Evolutionary conservation across 2,797 vertebrate genomes (phyloP).

Genomic region (Dallia pectoralis): DNA sequence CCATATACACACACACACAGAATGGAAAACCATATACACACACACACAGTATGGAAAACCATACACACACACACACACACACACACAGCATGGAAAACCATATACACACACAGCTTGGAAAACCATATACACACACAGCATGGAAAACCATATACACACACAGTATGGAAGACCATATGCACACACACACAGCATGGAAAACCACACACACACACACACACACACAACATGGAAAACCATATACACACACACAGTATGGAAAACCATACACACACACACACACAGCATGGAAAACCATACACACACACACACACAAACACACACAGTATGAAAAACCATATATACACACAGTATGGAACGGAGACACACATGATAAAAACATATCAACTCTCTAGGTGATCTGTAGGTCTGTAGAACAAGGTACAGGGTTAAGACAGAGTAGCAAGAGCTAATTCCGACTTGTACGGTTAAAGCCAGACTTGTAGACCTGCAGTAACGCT

Average conservation of each 20-base stretch:
- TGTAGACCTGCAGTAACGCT: background rate
- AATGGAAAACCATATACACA: no score
- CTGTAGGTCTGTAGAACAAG: background rate
- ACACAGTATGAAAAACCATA: slow-evolving; percentile 4
- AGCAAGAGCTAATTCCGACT: background rate
- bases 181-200: slow-evolving; percentile 1
- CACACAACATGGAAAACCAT: slow-evolving; percentile 4
- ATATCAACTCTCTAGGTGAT: slow-evolving; percentile 5
- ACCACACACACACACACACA: slow-evolving; percentile 5
- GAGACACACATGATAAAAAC: background rate
- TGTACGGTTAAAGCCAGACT: background rate
- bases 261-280: background rate
- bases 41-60: no score
- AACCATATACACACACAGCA: no score
- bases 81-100: background rate
- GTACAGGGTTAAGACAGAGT: background rate
- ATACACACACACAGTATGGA: background rate
- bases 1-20: no score
- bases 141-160: no score
- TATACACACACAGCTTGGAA: slow-evolving; percentile 20
- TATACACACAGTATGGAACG: background rate
- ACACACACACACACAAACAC: background rate
- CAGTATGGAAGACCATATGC: no score
- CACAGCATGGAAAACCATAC: no score
- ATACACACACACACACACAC: background rate